Percentiles rank a stretch among this genome's conserved stretches.
Conservation (phyloP, 1,140 invertebrate species). For the Cotesia glomerata region DNA sequence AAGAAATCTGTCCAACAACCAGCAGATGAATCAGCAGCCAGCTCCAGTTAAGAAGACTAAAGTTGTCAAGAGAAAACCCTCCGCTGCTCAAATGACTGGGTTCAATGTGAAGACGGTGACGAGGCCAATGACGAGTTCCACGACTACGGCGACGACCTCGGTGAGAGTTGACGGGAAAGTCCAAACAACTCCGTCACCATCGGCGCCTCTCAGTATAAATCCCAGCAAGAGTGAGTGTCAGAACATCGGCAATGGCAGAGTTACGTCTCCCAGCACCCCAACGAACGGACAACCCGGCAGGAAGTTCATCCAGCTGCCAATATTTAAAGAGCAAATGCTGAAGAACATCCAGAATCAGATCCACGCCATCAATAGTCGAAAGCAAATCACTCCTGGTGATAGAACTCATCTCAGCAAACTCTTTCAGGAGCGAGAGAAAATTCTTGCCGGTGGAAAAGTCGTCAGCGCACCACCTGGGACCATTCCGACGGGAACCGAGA, state of each 20-base stretch:
- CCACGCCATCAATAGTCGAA: constrained; percentile 57
- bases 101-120: constrained; percentile 37
- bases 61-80: constrained; percentile 51
- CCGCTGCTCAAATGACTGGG: constrained; percentile 41
- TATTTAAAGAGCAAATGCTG: constrained; percentile 56
- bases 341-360: constrained; percentile 64
- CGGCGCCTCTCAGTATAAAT: constrained; percentile 47
- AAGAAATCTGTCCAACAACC: constrained; percentile 46
- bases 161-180: constrained; percentile 37
- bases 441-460: constrained; percentile 65
- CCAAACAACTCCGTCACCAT: constrained; percentile 36
- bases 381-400: constrained; percentile 56
- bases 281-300: constrained; percentile 54
- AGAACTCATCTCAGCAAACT: constrained; percentile 59
- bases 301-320: constrained; percentile 53
- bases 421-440: constrained; percentile 65
- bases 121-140: not conserved
- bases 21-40: constrained; percentile 14
- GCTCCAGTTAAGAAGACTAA: constrained; percentile 50
- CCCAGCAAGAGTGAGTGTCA: constrained; percentile 48
- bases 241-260: constrained; percentile 42
- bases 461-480: constrained; percentile 43
- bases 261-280: constrained; percentile 42
- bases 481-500: constrained; percentile 39
- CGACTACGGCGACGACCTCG: constrained; percentile 37